phyloP scores from a whole-genome alignment of 2,113 vertebrate genomes.

The Semnopithecus entellus region DNA sequence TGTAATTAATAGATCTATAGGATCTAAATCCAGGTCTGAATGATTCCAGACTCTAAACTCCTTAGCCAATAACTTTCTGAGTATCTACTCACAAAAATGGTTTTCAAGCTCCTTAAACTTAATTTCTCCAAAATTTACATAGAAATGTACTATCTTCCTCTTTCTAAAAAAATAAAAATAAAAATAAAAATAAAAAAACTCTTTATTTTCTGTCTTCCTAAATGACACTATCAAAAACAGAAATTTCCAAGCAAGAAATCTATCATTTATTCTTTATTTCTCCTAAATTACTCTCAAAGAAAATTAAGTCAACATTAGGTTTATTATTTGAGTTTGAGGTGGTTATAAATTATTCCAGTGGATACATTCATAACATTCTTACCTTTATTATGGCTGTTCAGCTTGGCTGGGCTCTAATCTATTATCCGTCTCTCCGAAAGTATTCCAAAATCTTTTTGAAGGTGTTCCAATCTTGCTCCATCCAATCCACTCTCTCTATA shows the following conservation, averaged over 20 bases:
- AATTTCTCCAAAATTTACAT: background rate
- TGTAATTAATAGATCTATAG: background rate
- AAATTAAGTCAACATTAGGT: background rate
- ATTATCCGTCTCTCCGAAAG: background rate
- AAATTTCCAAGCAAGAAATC: background rate
- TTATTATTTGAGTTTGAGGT: background rate
- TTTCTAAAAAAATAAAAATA: too few species aligned
- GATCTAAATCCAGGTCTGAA: background rate
- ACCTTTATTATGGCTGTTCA: background rate
- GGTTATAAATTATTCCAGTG: background rate
- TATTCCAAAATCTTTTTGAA: background rate
- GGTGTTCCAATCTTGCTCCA: background rate
- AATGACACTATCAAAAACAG: background rate
- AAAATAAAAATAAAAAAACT: too few species aligned
- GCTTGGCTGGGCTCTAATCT: background rate
- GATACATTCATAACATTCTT: background rate
- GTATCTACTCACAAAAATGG: background rate
- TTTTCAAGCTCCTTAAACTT: background rate
- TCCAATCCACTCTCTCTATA: background rate
- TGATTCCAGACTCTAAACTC: background rate
- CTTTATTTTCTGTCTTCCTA: background rate
- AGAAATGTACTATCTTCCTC: background rate
- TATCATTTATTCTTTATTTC: background rate
- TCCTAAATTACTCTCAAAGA: background rate
- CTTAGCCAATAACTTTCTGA: background rate